Conservation (phyloP, 2,888 invertebrate species). For the Cryptosula pallasiana region DNA sequence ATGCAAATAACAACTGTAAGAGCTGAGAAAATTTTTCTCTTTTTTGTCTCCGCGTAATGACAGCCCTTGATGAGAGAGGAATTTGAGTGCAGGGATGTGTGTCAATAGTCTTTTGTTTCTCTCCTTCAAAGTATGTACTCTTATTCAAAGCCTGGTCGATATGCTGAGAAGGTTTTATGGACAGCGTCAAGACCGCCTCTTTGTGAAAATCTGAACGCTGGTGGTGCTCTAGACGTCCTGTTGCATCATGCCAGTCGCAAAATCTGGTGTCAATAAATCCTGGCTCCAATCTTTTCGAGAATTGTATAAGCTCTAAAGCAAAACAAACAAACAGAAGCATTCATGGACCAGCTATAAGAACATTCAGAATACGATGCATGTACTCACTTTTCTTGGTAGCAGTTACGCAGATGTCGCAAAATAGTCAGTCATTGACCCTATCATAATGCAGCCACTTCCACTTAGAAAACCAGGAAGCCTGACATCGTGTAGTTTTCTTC, state of each 20-base stretch:
- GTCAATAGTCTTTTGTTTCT: not conserved
- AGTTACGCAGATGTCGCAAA: not conserved
- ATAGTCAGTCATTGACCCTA: not conserved
- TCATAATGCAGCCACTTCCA: not conserved
- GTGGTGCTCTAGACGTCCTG: no score
- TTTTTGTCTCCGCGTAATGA: not conserved
- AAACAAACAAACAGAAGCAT: not conserved
- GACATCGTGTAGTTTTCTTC: not conserved
- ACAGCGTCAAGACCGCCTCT: no score
- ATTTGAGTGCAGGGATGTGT: not conserved
- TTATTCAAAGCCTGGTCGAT: no score
- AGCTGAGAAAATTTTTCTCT: not conserved
- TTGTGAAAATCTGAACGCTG: no score
- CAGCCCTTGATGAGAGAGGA: not conserved
- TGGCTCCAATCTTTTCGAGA: no score
- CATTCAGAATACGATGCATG: no score
- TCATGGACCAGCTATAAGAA: no score
- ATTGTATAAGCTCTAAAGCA: not conserved
- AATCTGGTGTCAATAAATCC: no score
- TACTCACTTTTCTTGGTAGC: not conserved
- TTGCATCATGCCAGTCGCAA: no score
- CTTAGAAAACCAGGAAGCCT: not conserved
- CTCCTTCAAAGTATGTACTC: no score
- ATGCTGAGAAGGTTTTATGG: no score
- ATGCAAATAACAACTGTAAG: not conserved